Conservation (phyloP, 2,797 vertebrate species). For the Enteromius anoplus region DNA sequence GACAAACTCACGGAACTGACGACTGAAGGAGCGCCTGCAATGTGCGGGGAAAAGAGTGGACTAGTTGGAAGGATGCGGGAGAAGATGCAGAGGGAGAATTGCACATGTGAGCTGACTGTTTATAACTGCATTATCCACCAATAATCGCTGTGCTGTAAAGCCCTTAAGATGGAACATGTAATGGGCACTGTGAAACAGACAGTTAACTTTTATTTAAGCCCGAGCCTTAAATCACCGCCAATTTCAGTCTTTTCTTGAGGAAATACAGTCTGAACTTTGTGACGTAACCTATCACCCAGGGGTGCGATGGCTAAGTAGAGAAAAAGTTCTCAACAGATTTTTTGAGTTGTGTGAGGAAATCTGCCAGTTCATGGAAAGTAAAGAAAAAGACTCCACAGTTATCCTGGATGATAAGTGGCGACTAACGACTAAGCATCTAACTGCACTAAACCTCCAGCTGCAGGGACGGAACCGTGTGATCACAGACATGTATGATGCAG, state of each 20-base stretch:
- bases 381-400: constrained; percentile 17
- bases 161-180: neutral
- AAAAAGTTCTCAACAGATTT: neutral
- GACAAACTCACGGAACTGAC: constrained; percentile 16
- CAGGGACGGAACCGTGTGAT: too few relatives aligned
- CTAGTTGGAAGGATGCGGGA: constrained; percentile 5
- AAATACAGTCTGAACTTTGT: neutral
- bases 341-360: constrained; percentile 24
- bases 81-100: constrained; percentile 13
- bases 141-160: neutral
- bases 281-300: constrained; percentile 1
- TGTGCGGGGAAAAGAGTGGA: neutral
- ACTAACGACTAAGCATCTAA: constrained; percentile 34
- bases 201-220: neutral
- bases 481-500: too few relatives aligned
- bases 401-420: constrained; percentile 27
- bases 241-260: neutral
- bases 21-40: constrained; percentile 2
- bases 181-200: neutral
- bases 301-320: constrained; percentile 43
- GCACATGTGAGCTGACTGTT: constrained; percentile 4
- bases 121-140: neutral
- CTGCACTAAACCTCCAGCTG: constrained; percentile 36
- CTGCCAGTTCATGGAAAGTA: constrained; percentile 41
- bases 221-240: constrained; percentile 17